These are phyloP conservation scores for Campoplex capitator DNA, from an alignment of 2,888 invertebrate species.

Conservation along the genomic window DNA sequence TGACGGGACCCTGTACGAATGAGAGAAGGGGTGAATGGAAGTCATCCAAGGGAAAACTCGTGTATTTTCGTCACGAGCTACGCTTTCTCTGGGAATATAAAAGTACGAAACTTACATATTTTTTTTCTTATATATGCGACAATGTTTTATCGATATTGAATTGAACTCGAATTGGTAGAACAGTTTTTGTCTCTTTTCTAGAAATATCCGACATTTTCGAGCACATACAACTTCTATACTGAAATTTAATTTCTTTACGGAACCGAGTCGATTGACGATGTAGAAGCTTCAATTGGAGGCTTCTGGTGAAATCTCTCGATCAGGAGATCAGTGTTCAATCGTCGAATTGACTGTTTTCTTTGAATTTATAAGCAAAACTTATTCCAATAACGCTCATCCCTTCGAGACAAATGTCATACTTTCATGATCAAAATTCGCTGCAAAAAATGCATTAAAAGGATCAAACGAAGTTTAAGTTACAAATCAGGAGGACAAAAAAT, in stretches of 20 bases:
- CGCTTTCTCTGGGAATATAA: slow-evolving; percentile 19
- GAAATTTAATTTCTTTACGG: background rate
- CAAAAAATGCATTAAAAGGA: background rate
- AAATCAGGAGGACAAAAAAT: background rate
- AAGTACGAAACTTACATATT: slow-evolving; percentile 3
- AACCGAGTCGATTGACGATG: background rate
- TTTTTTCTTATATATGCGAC: background rate
- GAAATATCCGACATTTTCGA: background rate
- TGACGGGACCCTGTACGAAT: slow-evolving; percentile 1
- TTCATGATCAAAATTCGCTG: background rate
- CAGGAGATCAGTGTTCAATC: no score
- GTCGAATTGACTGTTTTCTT: no score
- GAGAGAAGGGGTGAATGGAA: slow-evolving; percentile 25
- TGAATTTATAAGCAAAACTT: no score
- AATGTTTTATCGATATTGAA: background rate
- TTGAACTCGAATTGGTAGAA: background rate
- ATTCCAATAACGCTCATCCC: background rate
- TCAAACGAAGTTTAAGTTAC: background rate
- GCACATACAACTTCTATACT: background rate
- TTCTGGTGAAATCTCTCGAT: background rate
- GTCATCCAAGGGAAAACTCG: slow-evolving; percentile 35
- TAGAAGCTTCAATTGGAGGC: background rate
- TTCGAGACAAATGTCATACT: background rate
- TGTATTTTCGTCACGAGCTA: slow-evolving; percentile 10
- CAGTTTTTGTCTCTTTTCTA: background rate